A percentile compares a stretch with the other conserved stretches of the same genome.
These are phyloP conservation scores for Hydriomena furcata DNA, from an alignment of 2,888 invertebrate species.

Conservation along the genomic window DNA sequence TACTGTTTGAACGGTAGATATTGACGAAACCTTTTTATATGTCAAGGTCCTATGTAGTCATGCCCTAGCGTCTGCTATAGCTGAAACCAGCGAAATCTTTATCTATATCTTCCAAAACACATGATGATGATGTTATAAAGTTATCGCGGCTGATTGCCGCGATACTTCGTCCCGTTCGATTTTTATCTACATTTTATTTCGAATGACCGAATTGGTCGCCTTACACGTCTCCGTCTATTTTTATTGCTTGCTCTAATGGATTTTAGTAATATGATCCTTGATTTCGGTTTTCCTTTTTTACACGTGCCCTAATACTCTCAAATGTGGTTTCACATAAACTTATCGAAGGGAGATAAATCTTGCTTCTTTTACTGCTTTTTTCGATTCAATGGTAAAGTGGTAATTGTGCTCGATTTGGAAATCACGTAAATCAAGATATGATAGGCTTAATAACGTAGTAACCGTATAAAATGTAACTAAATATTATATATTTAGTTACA, in stretches of 20 bases:
- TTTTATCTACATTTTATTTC: conserved; percentile 59
- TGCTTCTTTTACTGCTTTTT: conserved; percentile 21
- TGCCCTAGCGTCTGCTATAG: too few species aligned
- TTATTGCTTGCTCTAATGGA: conserved; percentile 78
- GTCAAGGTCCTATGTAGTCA: too few species aligned
- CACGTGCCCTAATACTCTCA: conserved; percentile 50
- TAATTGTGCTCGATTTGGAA: neutral
- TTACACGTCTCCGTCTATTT: conserved; percentile 63
- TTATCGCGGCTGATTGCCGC: conserved; percentile 45
- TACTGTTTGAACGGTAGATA: too few species aligned
- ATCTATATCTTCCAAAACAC: too few species aligned
- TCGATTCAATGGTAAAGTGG: neutral
- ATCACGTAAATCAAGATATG: neutral
- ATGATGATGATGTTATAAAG: neutral
- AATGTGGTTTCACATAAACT: conserved; percentile 46
- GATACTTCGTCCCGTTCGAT: too few species aligned
- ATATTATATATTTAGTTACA: too few species aligned
- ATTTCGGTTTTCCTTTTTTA: conserved; percentile 69
- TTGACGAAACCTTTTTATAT: too few species aligned
- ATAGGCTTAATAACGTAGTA: neutral
- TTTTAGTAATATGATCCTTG: conserved; percentile 79
- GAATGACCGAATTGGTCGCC: conserved; percentile 64
- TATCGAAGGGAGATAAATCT: conserved; percentile 51
- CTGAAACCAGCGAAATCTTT: too few species aligned
- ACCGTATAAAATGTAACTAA: too few species aligned